Conservation (phyloP, 35 echinoderm and acorn worm species). For the Stichopus chloronotus region DNA sequence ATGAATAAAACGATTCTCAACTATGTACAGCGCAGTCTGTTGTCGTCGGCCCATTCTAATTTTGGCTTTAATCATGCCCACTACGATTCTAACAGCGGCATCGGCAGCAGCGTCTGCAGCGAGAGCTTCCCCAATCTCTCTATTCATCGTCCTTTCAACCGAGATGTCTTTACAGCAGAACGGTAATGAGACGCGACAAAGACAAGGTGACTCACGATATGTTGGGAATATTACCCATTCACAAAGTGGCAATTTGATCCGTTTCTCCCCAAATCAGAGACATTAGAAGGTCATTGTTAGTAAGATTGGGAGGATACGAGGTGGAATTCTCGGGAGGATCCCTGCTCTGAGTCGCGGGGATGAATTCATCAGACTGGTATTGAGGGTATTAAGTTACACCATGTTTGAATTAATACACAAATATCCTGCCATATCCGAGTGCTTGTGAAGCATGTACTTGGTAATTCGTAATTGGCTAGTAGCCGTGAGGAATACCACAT, state of each 20-base stretch:
- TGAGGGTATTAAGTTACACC: neutral
- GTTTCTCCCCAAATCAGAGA: neutral
- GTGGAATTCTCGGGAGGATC: neutral
- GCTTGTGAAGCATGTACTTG: neutral
- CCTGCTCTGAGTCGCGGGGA: neutral
- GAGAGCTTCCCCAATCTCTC: neutral
- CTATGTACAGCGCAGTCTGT: neutral
- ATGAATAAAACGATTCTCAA: neutral
- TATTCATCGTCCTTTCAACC: neutral
- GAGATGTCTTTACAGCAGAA: constrained; percentile 9
- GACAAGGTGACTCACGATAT: constrained; percentile 12
- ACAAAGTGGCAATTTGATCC: neutral
- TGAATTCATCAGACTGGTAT: neutral
- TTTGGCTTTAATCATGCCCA: constrained; percentile 1
- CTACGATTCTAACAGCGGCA: no score
- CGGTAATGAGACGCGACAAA: constrained; percentile 18
- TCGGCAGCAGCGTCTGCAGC: neutral
- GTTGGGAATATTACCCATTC: constrained; percentile 9
- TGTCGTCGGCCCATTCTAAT: neutral
- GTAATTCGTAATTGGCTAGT: neutral
- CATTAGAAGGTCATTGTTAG: neutral
- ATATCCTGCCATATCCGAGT: neutral
- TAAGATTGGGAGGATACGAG: neutral
- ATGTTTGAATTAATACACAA: constrained; percentile 26
- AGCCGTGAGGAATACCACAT: neutral